phyloP scores from a whole-genome alignment of 1,140 invertebrate genomes.

The Nixonia krombeini region DNA sequence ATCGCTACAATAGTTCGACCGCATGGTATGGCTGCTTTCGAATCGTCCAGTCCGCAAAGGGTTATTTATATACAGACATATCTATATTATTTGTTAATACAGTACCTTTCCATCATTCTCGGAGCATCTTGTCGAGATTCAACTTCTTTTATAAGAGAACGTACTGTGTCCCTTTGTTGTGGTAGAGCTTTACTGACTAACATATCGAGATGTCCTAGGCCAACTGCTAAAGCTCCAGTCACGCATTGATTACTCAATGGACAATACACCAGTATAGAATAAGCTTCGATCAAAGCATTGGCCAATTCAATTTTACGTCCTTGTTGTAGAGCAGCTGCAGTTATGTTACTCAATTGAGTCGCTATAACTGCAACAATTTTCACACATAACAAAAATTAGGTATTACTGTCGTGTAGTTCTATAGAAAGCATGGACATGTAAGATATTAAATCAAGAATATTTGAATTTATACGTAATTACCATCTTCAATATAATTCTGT shows the following conservation, averaged over 20 bases:
- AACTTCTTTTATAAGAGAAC: slow-evolving; percentile 72
- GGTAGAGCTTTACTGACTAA: slow-evolving; percentile 69
- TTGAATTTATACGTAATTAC: slow-evolving; percentile 51
- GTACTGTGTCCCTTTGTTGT: slow-evolving; percentile 70
- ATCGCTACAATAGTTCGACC: no score
- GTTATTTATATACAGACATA: no score
- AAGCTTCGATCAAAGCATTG: slow-evolving; percentile 77
- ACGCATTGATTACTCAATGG: slow-evolving; percentile 71
- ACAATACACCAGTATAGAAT: slow-evolving; percentile 78
- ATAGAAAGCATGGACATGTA: no score
- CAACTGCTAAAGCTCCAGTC: slow-evolving; percentile 67
- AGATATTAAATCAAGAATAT: no score
- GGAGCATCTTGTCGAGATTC: slow-evolving; percentile 66
- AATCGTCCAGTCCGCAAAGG: no score
- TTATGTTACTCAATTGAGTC: slow-evolving; percentile 75
- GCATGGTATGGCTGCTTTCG: no score
- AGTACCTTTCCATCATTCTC: slow-evolving; percentile 68
- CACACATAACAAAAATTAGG: no score
- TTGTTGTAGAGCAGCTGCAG: slow-evolving; percentile 74
- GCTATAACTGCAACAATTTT: slow-evolving; percentile 74
- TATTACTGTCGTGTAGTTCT: no score
- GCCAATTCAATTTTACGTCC: slow-evolving; percentile 74
- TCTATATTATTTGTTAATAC: no score
- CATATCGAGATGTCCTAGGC: slow-evolving; percentile 71
- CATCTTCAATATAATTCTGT: slow-evolving; percentile 74